phyloP scores from a whole-genome alignment of 2,888 invertebrate genomes.

The Lasiommata megera region DNA sequence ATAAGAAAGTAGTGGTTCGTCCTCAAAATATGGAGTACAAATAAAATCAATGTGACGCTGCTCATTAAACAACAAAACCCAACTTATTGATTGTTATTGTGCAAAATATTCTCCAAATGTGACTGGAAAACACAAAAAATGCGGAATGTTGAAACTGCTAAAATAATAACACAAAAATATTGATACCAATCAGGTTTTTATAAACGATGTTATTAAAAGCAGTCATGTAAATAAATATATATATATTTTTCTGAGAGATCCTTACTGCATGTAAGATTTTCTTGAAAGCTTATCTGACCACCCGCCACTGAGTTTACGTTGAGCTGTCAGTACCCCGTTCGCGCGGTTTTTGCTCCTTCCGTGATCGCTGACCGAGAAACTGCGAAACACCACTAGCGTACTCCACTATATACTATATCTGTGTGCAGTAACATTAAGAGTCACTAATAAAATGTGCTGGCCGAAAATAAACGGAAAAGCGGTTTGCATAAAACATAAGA shows the following conservation, averaged over 20 bases:
- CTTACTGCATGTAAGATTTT: neutral
- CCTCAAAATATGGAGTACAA: too few relatives aligned
- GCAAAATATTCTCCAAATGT: too few relatives aligned
- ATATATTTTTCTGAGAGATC: too few relatives aligned
- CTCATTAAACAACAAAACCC: too few relatives aligned
- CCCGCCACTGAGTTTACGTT: constrained; percentile 1
- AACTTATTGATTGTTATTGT: too few relatives aligned
- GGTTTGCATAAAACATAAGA: neutral
- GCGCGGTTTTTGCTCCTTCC: neutral
- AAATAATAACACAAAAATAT: neutral
- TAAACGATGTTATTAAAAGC: neutral
- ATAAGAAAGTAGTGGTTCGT: too few relatives aligned
- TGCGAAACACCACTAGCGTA: neutral
- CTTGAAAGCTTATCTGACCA: neutral
- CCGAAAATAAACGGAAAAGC: neutral
- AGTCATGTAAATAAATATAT: neutral
- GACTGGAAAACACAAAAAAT: too few relatives aligned
- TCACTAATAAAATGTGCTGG: neutral
- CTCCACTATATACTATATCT: neutral
- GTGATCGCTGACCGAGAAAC: constrained; percentile 3
- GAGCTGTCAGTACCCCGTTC: neutral
- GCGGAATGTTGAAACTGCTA: too few relatives aligned
- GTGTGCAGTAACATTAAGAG: neutral
- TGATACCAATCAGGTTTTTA: neutral
- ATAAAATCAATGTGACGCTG: too few relatives aligned